Conservation (phyloP, 2,797 vertebrate species). For the Gadopsis marmoratus region DNA sequence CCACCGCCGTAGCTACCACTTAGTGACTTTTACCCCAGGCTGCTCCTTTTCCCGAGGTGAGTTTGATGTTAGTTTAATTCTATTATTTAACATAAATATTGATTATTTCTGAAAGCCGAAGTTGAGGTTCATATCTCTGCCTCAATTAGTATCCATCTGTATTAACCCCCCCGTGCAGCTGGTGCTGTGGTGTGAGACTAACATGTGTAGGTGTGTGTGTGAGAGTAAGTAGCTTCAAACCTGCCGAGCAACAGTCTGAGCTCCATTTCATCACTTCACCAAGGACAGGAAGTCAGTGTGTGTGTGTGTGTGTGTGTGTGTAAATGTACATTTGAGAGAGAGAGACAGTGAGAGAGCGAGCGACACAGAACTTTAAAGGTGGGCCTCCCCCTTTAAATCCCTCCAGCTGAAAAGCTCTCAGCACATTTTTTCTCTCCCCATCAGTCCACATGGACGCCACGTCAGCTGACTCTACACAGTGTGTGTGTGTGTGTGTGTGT, state of each 20-base stretch:
- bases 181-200: no score
- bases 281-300: neutral
- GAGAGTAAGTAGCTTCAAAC: no score
- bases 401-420: conserved; percentile 41
- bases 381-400: conserved; percentile 56
- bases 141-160: no score
- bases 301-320: neutral
- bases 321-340: neutral
- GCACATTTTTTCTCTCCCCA: conserved; percentile 1
- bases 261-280: neutral
- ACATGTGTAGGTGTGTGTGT: neutral
- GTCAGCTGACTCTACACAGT: conserved; percentile 58
- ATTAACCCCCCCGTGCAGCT: no score
- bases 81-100: no score
- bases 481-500: conserved; percentile 31
- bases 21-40: no score
- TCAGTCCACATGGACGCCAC: conserved; percentile 66
- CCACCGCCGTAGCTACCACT: no score
- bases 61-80: no score
- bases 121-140: no score
- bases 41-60: no score
- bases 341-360: neutral
- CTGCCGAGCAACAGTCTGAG: neutral
- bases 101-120: no score
- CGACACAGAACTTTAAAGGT: neutral